Conservation (phyloP, 2,888 invertebrate species). For the Lasioglossum lativentre region DNA sequence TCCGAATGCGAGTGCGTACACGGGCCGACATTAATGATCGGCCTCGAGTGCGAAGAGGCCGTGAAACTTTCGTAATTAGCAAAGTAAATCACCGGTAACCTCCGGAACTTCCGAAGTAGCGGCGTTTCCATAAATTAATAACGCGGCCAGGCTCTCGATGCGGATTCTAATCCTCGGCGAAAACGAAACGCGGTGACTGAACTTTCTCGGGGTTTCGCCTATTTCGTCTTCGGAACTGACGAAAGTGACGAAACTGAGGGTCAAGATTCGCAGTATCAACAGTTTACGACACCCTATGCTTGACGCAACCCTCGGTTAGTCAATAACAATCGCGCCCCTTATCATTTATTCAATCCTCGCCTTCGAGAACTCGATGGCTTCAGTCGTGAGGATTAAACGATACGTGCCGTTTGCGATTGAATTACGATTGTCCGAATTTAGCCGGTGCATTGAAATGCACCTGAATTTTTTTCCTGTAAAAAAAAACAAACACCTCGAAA, state of each 20-base stretch:
- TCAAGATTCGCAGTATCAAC: background rate
- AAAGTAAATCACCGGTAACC: conserved; percentile 67
- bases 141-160: conserved; percentile 16
- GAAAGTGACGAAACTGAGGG: background rate
- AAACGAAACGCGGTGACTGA: background rate
- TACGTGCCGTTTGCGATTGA: no score
- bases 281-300: background rate
- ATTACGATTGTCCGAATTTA: no score
- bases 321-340: background rate
- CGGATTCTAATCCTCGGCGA: conserved; percentile 21
- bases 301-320: background rate
- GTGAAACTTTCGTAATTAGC: conserved; percentile 67
- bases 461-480: background rate
- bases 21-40: conserved; percentile 43
- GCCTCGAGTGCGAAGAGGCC: conserved; percentile 12
- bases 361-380: background rate
- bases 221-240: no score
- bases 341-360: background rate
- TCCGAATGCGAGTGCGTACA: conserved; percentile 7
- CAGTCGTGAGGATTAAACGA: background rate
- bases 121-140: conserved; percentile 66
- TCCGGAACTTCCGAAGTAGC: conserved; percentile 33
- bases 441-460: no score
- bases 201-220: conserved; percentile 13
- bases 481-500: background rate